A percentile compares a stretch with the other conserved stretches of the same genome.
Conservation (phyloP, 2,797 vertebrate genomes). For the Sphaeramia orbicularis region DNA sequence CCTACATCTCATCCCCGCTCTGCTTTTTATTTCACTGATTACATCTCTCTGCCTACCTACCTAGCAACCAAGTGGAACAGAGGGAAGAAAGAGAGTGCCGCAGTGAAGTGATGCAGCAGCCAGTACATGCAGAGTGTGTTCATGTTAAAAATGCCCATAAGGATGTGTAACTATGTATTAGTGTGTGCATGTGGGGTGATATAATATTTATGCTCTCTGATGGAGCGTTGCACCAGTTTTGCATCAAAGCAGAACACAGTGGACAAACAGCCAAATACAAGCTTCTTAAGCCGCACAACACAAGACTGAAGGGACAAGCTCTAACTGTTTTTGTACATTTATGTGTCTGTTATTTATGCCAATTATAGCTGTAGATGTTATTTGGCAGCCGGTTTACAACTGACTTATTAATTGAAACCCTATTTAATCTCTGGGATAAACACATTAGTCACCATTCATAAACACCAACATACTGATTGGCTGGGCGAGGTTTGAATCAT, state of each 20-base stretch:
- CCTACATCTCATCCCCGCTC: background rate
- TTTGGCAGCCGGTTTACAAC: too few relatives aligned
- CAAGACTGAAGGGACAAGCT: conserved; percentile 47
- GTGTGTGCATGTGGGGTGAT: conserved; percentile 32
- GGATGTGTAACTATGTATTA: conserved; percentile 26
- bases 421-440: background rate
- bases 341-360: conserved; percentile 17
- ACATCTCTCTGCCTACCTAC: background rate
- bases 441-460: too few relatives aligned
- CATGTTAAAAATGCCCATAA: conserved; percentile 15
- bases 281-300: conserved; percentile 61
- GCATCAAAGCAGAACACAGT: conserved; percentile 70
- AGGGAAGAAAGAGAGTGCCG: conserved; percentile 14
- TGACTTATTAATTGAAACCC: background rate
- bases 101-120: conserved; percentile 53
- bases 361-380: background rate
- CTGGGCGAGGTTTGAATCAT: too few relatives aligned
- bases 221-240: conserved; percentile 73
- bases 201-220: conserved; percentile 76
- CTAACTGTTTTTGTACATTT: conserved; percentile 10
- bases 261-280: conserved; percentile 59
- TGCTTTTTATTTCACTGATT: background rate
- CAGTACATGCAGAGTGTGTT: conserved; percentile 25
- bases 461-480: too few relatives aligned
- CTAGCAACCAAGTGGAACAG: background rate